These are phyloP conservation scores for Paedocypris micromegethes DNA, from an alignment of 2,797 vertebrate genomes.

Conservation along the genomic window DNA sequence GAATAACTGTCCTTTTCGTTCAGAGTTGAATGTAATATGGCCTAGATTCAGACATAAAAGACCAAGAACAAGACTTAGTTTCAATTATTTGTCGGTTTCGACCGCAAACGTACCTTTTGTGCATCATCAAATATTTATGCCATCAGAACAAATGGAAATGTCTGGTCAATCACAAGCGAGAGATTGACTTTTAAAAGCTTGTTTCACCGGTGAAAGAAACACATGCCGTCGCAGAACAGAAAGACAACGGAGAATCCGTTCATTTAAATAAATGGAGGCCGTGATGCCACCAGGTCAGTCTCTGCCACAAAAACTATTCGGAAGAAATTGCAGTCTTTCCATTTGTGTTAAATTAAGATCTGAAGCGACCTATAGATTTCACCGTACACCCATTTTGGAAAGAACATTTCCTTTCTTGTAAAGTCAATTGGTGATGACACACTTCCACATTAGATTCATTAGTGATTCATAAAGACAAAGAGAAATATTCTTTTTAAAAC, in stretches of 20 bases:
- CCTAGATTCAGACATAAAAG: too few species aligned
- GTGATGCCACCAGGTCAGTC: too few species aligned
- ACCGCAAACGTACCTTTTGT: not conserved
- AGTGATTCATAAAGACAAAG: not conserved
- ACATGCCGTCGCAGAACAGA: not conserved
- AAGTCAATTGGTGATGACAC: not conserved
- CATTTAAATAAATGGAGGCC: not conserved
- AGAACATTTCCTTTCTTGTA: not conserved
- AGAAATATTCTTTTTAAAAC: not conserved
- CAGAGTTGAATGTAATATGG: too few species aligned
- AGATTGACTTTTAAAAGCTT: constrained; percentile 18
- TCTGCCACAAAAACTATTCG: too few species aligned
- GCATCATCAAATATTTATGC: constrained; percentile 30
- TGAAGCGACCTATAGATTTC: not conserved
- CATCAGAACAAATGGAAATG: constrained; percentile 13
- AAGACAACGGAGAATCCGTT: not conserved
- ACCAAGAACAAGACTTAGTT: not conserved
- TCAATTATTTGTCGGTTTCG: not conserved
- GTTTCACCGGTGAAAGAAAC: not conserved
- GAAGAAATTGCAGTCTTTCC: not conserved
- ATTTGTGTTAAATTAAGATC: not conserved
- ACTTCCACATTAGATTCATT: not conserved
- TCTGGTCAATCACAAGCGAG: constrained; percentile 10
- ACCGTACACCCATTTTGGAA: not conserved
- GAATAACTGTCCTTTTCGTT: too few species aligned